phyloP scores from a whole-genome alignment of 2,797 vertebrate genomes.

The Synanceia verrucosa region DNA sequence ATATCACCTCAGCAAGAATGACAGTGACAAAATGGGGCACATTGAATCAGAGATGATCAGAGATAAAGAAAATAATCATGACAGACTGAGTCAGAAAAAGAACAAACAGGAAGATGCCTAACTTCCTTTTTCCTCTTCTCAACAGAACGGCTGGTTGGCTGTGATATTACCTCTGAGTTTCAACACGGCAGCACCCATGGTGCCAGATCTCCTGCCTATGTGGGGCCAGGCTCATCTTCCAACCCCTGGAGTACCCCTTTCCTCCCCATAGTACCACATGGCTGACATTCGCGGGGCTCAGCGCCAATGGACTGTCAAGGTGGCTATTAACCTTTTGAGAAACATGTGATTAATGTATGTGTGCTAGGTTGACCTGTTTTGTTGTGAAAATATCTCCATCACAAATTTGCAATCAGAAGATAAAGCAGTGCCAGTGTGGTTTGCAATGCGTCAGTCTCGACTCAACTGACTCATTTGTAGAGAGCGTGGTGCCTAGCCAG shows the following conservation, averaged over 20 bases:
- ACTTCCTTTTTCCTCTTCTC: conserved; percentile 61
- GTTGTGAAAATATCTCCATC: conserved; percentile 21
- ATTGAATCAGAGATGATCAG: conserved; percentile 42
- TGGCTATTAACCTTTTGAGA: not conserved
- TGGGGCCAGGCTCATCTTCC: conserved; percentile 56
- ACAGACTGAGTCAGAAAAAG: conserved; percentile 43
- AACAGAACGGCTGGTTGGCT: conserved; percentile 29
- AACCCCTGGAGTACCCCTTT: conserved; percentile 8
- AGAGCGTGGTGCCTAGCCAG: conserved; percentile 56
- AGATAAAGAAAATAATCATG: conserved; percentile 38
- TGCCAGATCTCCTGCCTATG: conserved; percentile 39
- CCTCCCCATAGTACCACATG: conserved; percentile 10
- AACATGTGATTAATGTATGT: not conserved
- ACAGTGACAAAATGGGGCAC: conserved; percentile 16
- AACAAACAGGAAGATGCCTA: conserved; percentile 68
- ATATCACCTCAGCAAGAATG: conserved; percentile 36
- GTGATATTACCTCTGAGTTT: conserved; percentile 66
- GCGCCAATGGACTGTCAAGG: not conserved
- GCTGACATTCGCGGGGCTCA: not conserved
- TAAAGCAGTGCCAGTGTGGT: conserved; percentile 60
- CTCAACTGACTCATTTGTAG: conserved; percentile 66
- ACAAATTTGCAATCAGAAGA: conserved; percentile 54
- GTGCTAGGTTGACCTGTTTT: conserved; percentile 9
- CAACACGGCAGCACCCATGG: conserved; percentile 50
- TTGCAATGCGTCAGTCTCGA: conserved; percentile 49